Evolutionary conservation across 1,140 invertebrate genomes (phyloP).

Genomic region (Protaetia brevitarsis): DNA sequence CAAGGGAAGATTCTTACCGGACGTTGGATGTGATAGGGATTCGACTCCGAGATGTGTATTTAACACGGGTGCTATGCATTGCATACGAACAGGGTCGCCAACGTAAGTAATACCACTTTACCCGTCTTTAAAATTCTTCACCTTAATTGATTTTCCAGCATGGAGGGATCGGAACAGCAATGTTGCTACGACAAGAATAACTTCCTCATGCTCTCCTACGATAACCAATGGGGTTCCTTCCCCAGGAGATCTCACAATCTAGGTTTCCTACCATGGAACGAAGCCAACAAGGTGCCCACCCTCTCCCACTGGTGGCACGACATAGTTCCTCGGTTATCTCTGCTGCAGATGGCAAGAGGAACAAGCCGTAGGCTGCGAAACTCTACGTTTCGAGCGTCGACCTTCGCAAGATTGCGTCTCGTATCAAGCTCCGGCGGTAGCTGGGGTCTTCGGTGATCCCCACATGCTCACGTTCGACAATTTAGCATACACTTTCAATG

Average conservation of each 20-base stretch:
- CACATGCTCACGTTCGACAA: conserved; percentile 93
- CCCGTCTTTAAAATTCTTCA: no score
- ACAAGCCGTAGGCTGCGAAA: conserved; percentile 88
- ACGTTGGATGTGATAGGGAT: conserved; percentile 88
- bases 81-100: conserved; percentile 86
- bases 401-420: conserved; percentile 93
- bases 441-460: conserved; percentile 89
- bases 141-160: conserved; percentile 52
- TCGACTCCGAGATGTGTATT: conserved; percentile 86
- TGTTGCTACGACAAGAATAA: conserved; percentile 94
- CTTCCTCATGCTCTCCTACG: conserved; percentile 88
- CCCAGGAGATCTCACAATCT: conserved; percentile 85
- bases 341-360: conserved; percentile 94
- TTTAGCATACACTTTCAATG: conserved; percentile 89
- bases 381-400: conserved; percentile 86
- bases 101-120: no score
- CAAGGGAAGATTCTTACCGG: conserved; percentile 88
- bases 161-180: conserved; percentile 90
- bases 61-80: conserved; percentile 85
- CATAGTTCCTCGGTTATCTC: conserved; percentile 86
- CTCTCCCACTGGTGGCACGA: conserved; percentile 95
- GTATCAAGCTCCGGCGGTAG: conserved; percentile 90
- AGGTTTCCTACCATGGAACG: conserved; percentile 86
- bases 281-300: conserved; percentile 87
- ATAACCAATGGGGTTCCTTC: conserved; percentile 91